Evolutionary conservation across 2,888 invertebrate genomes (phyloP), one percentile per base, ranked within the genome.

Genomic region (Agrotis clavis): DNA sequence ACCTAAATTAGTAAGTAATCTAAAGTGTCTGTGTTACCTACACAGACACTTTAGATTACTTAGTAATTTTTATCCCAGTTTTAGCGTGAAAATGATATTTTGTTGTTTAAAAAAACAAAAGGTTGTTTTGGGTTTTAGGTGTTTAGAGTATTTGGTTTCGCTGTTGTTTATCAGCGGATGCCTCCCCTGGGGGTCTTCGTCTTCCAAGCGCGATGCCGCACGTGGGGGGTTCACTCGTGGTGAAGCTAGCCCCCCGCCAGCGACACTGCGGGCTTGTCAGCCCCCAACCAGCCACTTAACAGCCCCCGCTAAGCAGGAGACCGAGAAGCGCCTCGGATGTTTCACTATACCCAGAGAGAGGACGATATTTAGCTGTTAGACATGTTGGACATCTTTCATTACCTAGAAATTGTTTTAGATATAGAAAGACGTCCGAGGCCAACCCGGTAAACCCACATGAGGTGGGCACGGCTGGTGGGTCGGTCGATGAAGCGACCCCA

Each of bases 161-260:
- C 81, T 79, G 81, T 64, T 0, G 65, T 75, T 76, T 54, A 48
- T 63, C 79, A 77, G 82, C 79, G 72, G 56, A 21, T 67, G 68
- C 82, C 77, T 81, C 79, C 79, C 82, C 77, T 81, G 82, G 82
- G 79, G 71, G 66, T 72, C 82, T 77, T 81, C 79, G 68, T 64
- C 77, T 80, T 67, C 79, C 79, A 77, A 80, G 72, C 79, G 72
- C 69, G 1, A 50, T 61, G 68, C 9, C 50, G 45, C 45, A 71
- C 11, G 7, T 1, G 30, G 7, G 25, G 59, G 63, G 56, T 9
- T 63, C 69, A 57, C 81, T 81, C 69, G 69, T 75, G 76, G 59
- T 78, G 66, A 75, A 80, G 78, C 16, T 50, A 51, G 45, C 60
- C 70, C 25, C 51, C 51, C 60, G 3, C 19, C 1, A 53, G 25